phyloP scores from a whole-genome alignment of 2,888 invertebrate genomes.

The Ariolimax columbianus region DNA sequence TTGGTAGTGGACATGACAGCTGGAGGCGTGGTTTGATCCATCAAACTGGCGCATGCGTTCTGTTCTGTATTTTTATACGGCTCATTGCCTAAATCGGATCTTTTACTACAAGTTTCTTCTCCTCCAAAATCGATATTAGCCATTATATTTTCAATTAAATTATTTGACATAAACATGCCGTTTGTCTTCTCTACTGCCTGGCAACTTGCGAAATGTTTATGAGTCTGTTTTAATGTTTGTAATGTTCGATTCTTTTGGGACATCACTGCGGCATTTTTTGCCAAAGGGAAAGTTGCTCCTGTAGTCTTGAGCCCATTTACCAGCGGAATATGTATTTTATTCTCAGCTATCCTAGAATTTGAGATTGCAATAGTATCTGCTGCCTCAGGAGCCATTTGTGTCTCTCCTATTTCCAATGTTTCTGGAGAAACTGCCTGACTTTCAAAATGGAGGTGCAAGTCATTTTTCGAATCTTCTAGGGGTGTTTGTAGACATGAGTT shows the following conservation, averaged over 20 bases:
- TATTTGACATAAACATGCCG: neutral
- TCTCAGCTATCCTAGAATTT: too few species aligned
- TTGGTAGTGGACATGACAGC: neutral
- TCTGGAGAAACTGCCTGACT: neutral
- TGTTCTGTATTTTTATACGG: neutral
- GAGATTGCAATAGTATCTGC: too few species aligned
- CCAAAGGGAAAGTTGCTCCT: neutral
- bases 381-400: too few species aligned
- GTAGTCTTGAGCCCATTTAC: neutral
- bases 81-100: neutral
- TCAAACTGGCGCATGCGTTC: too few species aligned
- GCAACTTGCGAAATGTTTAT: neutral
- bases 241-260: neutral
- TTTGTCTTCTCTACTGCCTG: neutral
- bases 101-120: neutral
- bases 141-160: neutral
- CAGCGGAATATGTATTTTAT: neutral
- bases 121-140: neutral
- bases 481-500: too few species aligned
- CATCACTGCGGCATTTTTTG: neutral
- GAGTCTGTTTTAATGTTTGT: neutral
- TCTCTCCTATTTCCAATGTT: neutral
- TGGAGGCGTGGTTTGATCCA: neutral
- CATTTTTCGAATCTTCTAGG: neutral
- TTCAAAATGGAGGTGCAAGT: neutral